Evolutionary conservation across 2,888 invertebrate species (phyloP).

Genomic region (Papilio gigon): DNA sequence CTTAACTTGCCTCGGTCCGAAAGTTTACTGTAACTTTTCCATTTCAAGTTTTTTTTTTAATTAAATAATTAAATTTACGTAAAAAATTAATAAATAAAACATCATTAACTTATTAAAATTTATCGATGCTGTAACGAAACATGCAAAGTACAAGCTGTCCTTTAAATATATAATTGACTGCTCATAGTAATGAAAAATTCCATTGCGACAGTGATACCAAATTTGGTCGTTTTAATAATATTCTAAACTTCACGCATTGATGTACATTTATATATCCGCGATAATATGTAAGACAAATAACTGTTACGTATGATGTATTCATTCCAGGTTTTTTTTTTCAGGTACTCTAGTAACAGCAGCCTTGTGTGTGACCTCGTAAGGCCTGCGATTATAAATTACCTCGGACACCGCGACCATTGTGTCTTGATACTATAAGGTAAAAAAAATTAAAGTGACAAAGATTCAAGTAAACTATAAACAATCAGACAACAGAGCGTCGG

Average conservation of each 20-base stretch:
- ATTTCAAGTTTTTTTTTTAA: too few relatives aligned
- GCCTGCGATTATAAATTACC: constrained; percentile 71
- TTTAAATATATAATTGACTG: not conserved
- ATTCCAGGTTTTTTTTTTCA: constrained; percentile 41
- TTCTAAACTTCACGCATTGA: not conserved
- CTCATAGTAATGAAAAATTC: not conserved
- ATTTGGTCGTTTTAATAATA: constrained; percentile 3
- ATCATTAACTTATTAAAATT: too few relatives aligned
- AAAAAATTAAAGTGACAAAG: not conserved
- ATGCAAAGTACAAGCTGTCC: not conserved
- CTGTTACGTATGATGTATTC: constrained; percentile 35
- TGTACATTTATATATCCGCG: not conserved
- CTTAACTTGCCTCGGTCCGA: too few relatives aligned
- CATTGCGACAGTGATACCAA: not conserved
- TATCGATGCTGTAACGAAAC: too few relatives aligned
- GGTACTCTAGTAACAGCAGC: constrained; percentile 56
- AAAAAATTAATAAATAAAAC: too few relatives aligned
- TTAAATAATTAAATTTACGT: too few relatives aligned
- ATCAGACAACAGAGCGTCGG: too few relatives aligned
- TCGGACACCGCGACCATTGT: constrained; percentile 50
- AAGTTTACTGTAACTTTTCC: too few relatives aligned
- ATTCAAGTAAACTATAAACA: too few relatives aligned
- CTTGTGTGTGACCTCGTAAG: constrained; percentile 73
- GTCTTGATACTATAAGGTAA: constrained; percentile 61
- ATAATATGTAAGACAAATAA: constrained; percentile 22